Evolutionary conservation across 2,113 vertebrate species (phyloP).

Genomic region (Chlorodrepanis virens): DNA sequence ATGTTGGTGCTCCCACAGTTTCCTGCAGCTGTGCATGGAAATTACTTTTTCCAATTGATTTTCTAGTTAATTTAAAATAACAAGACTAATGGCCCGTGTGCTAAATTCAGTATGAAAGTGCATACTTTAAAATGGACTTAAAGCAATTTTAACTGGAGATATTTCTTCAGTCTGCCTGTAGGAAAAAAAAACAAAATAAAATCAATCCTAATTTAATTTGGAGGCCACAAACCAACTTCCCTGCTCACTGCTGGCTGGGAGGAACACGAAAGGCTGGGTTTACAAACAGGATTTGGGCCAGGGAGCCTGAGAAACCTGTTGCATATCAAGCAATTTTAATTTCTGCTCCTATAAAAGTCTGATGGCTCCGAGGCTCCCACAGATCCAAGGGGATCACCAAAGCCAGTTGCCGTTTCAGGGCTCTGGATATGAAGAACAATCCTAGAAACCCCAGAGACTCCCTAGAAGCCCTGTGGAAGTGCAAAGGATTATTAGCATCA

Average conservation of each 20-base stretch:
- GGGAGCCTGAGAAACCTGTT: slow-evolving; percentile 27
- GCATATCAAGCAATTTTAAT: slow-evolving; percentile 33
- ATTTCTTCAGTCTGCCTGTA: slow-evolving; percentile 76
- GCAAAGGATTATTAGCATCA: not conserved
- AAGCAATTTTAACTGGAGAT: slow-evolving; percentile 81
- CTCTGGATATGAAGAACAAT: not conserved
- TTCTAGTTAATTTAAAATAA: slow-evolving; percentile 81
- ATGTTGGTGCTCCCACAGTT: slow-evolving; percentile 42
- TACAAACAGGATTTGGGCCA: slow-evolving; percentile 41
- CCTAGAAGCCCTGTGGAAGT: not conserved
- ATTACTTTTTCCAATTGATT: slow-evolving; percentile 77
- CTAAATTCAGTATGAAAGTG: slow-evolving; percentile 67
- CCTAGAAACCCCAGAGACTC: not conserved
- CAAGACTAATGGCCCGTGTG: slow-evolving; percentile 70
- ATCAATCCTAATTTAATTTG: slow-evolving; percentile 94
- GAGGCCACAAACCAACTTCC: slow-evolving; percentile 86
- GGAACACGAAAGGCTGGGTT: slow-evolving; percentile 13
- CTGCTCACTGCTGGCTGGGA: slow-evolving; percentile 61
- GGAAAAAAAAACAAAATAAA: slow-evolving; percentile 68
- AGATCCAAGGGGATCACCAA: not conserved
- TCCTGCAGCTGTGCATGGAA: slow-evolving; percentile 63
- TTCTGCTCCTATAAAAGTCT: not conserved
- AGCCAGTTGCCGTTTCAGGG: not conserved
- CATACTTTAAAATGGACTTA: slow-evolving; percentile 79
- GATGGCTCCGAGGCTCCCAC: fast-evolving